Evolutionary conservation across 2,113 vertebrate species (phyloP).

Genomic region (Rhombomys opimus): DNA sequence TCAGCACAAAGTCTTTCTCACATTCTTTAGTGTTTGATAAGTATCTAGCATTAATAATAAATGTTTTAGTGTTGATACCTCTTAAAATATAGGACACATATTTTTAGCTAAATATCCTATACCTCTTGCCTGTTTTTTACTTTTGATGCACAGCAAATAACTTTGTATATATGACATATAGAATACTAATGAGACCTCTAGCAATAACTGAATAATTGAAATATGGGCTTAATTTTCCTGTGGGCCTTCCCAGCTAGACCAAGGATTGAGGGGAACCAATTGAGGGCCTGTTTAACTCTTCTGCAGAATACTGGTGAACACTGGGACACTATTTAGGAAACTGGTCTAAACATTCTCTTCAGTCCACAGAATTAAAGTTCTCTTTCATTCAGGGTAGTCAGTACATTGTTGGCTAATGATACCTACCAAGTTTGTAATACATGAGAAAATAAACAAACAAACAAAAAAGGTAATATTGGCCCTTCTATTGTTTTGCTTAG

Average conservation of each 20-base stretch:
- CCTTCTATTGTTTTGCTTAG: neutral
- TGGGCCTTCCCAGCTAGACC: neutral
- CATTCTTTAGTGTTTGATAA: neutral
- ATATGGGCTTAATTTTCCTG: neutral
- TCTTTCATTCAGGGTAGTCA: neutral
- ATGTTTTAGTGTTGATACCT: neutral
- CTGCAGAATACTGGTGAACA: neutral
- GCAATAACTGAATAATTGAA: neutral
- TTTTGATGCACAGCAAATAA: neutral
- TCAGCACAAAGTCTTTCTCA: neutral
- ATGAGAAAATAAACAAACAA: neutral
- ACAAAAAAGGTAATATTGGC: neutral
- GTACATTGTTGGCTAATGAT: neutral
- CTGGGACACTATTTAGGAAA: neutral
- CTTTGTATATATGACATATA: neutral
- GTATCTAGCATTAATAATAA: slow-evolving; percentile 31
- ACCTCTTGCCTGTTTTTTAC: neutral
- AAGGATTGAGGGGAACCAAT: neutral
- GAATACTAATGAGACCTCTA: neutral
- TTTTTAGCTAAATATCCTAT: neutral
- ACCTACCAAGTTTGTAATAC: neutral
- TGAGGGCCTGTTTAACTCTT: too few species aligned
- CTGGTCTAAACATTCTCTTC: neutral
- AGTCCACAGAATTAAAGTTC: neutral
- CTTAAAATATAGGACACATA: neutral